Conservation (phyloP, 2,888 invertebrate species). For the Teleogryllus oceanicus region DNA sequence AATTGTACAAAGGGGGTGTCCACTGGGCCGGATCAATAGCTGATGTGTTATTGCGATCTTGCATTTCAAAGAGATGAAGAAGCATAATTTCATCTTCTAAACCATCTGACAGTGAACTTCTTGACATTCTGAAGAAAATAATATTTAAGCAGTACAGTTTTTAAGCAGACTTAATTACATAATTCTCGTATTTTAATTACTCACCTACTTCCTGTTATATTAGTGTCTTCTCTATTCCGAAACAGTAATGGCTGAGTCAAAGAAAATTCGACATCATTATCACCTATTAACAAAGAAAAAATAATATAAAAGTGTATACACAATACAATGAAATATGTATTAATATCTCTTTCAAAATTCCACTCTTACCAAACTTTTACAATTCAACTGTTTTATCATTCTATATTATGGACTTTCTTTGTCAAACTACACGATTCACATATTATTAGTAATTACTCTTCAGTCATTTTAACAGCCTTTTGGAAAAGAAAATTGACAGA, state of each 20-base stretch:
- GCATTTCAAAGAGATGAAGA: slow-evolving; percentile 55
- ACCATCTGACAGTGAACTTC: slow-evolving; percentile 40
- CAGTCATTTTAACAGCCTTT: too few species aligned
- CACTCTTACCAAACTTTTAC: too few species aligned
- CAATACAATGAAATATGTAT: not conserved
- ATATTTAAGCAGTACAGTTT: slow-evolving; percentile 19
- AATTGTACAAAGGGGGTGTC: slow-evolving; percentile 24
- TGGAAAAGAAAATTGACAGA: too few species aligned
- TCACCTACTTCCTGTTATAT: slow-evolving; percentile 41
- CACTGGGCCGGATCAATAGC: slow-evolving; percentile 23
- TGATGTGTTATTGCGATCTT: slow-evolving; percentile 44
- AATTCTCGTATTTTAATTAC: slow-evolving; percentile 18
- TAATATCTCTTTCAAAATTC: not conserved
- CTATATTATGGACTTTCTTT: too few species aligned
- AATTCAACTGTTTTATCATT: too few species aligned
- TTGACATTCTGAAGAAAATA: slow-evolving; percentile 30
- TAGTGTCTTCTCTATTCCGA: slow-evolving; percentile 40
- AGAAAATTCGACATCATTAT: slow-evolving; percentile 62
- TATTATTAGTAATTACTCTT: too few species aligned
- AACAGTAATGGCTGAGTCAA: slow-evolving; percentile 42
- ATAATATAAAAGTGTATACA: not conserved
- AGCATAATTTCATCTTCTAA: slow-evolving; percentile 59
- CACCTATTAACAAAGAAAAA: slow-evolving; percentile 47
- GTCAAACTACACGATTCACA: too few species aligned
- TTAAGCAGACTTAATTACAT: not conserved